Conservation (phyloP, 2,113 vertebrate genomes). For the Phycodurus eques region DNA sequence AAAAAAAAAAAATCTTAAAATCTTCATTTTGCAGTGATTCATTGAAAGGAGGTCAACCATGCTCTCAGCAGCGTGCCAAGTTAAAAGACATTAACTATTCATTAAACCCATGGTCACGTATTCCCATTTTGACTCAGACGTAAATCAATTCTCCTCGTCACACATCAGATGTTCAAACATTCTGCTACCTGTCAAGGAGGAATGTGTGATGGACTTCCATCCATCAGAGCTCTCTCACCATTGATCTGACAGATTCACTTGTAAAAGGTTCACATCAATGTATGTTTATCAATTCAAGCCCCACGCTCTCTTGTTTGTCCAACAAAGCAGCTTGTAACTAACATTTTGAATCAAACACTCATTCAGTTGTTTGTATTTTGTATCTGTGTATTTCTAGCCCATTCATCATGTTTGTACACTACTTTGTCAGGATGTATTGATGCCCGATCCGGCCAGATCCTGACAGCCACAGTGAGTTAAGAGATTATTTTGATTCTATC, state of each 20-base stretch:
- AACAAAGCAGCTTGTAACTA: constrained; percentile 51
- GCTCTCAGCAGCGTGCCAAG: neutral
- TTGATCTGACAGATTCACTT: constrained; percentile 62
- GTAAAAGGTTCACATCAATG: constrained; percentile 54
- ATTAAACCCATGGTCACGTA: constrained; percentile 33
- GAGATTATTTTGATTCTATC: neutral
- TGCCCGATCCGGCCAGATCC: neutral
- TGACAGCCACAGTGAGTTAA: neutral
- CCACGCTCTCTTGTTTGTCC: constrained; percentile 53
- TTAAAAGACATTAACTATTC: constrained; percentile 45
- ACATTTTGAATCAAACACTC: constrained; percentile 41
- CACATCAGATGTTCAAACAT: constrained; percentile 57
- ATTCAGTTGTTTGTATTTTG: constrained; percentile 21
- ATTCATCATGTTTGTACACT: constrained; percentile 44
- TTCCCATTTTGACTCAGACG: constrained; percentile 50
- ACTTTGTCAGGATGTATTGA: constrained; percentile 3
- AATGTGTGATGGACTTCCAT: constrained; percentile 50
- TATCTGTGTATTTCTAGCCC: constrained; percentile 28
- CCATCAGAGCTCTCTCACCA: constrained; percentile 45
- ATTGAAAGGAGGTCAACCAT: constrained; percentile 37
- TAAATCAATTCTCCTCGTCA: constrained; percentile 58
- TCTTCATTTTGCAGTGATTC: constrained; percentile 24
- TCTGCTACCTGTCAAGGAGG: constrained; percentile 55
- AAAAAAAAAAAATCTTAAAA: neutral
- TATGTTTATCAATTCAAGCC: constrained; percentile 63